phyloP scores from a whole-genome alignment of 2,113 vertebrate genomes.

The Solea senegalensis region DNA sequence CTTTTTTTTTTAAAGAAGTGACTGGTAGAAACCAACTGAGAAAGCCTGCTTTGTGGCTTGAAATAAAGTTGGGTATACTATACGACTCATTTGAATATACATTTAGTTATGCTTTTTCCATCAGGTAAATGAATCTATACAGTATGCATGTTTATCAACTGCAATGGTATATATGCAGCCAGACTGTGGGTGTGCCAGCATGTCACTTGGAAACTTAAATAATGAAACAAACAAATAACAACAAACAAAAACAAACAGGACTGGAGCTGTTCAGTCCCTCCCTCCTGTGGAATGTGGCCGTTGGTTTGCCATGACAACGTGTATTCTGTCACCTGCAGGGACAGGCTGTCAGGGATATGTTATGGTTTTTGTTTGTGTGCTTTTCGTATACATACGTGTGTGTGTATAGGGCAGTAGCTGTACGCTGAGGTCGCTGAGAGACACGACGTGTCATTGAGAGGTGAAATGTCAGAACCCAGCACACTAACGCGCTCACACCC shows the following conservation, averaged over 20 bases:
- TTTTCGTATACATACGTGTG: too few relatives aligned
- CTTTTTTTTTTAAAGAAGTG: slow-evolving; percentile 6
- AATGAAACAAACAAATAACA: slow-evolving; percentile 2
- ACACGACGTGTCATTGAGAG: slow-evolving; percentile 8
- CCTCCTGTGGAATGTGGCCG: slow-evolving; percentile 29
- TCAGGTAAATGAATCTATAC: neutral
- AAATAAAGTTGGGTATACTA: neutral
- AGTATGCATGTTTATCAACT: neutral
- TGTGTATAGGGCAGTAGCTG: neutral
- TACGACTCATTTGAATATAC: neutral
- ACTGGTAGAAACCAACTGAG: neutral
- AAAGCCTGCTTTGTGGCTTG: slow-evolving; percentile 13
- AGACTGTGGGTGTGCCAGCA: slow-evolving; percentile 17
- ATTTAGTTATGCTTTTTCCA: too few relatives aligned
- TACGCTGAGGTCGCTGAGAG: neutral
- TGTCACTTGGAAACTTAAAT: slow-evolving; percentile 10
- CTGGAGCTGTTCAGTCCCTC: neutral
- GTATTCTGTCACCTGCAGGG: neutral
- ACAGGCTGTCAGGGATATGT: neutral
- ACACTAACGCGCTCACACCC: neutral
- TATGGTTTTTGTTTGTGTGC: neutral
- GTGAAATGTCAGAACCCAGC: slow-evolving; percentile 15
- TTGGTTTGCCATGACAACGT: slow-evolving; percentile 5
- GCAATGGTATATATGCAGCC: too few relatives aligned
- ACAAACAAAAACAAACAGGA: neutral